Conservation (phyloP, 2,113 vertebrate species). For the Herpetotheres cachinnans region DNA sequence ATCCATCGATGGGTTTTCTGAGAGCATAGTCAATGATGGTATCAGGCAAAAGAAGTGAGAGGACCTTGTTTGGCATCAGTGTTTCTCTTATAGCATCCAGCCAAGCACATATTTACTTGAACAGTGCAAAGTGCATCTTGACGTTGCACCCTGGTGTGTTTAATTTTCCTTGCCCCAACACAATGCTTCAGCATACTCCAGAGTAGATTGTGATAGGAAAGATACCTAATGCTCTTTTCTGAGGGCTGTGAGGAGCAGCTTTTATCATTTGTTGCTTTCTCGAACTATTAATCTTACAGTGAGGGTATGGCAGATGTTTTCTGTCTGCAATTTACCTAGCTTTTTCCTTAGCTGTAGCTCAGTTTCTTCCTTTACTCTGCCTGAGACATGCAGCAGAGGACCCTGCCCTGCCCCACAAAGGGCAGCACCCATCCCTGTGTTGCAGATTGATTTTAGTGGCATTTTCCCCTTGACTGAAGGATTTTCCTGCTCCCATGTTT, state of each 20-base stretch:
- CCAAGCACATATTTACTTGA: background rate
- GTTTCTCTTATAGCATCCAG: background rate
- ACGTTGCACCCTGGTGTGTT: background rate
- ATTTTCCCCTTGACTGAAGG: background rate
- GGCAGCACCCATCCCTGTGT: background rate
- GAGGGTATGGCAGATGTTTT: background rate
- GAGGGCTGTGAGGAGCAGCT: background rate
- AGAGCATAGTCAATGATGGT: background rate
- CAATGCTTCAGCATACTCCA: background rate
- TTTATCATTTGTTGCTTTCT: background rate
- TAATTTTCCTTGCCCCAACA: background rate
- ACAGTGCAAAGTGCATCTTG: background rate
- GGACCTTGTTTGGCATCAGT: background rate
- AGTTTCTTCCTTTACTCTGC: background rate
- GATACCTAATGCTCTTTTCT: background rate
- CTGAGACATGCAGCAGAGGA: background rate
- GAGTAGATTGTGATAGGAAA: background rate
- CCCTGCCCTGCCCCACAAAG: background rate
- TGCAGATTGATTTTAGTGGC: background rate
- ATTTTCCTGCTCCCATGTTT: background rate
- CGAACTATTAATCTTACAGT: background rate
- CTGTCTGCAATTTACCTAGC: background rate
- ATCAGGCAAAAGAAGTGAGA: background rate
- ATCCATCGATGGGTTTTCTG: fast-evolving
- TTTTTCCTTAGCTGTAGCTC: background rate